phyloP scores from a whole-genome alignment of 1,140 invertebrate species.

The Oscheius sp. region DNA sequence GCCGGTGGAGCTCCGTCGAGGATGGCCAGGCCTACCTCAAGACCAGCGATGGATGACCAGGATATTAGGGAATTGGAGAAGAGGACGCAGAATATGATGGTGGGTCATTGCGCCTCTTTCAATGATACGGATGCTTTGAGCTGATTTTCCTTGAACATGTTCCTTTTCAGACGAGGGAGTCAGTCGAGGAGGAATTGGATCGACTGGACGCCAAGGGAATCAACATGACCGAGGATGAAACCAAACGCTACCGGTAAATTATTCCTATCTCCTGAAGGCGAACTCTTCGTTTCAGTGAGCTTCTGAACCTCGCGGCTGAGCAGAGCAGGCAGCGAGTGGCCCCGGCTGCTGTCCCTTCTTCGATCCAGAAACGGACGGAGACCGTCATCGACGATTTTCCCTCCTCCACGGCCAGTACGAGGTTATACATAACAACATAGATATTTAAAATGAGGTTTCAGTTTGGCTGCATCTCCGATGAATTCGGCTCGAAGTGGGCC shows the following conservation, averaged over 20 bases:
- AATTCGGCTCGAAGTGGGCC: not conserved
- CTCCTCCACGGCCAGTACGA: not conserved
- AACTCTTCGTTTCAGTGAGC: not conserved
- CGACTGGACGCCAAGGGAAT: constrained; percentile 35
- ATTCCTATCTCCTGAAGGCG: not conserved
- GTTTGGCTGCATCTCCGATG: not conserved
- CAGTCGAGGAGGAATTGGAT: constrained; percentile 39
- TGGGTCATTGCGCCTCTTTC: not conserved
- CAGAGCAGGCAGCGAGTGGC: constrained; percentile 19
- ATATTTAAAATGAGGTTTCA: not conserved
- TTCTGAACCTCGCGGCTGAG: constrained; percentile 11
- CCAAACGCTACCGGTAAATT: constrained; percentile 24
- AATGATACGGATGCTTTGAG: not conserved
- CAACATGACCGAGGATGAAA: constrained; percentile 40
- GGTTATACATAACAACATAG: not conserved
- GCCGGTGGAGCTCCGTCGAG: constrained; percentile 4
- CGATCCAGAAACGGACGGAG: constrained; percentile 2
- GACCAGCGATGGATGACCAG: constrained; percentile 5
- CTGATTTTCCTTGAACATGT: not conserved
- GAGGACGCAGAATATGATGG: constrained; percentile 11
- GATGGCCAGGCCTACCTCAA: constrained; percentile 6
- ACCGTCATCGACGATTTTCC: constrained; percentile 25
- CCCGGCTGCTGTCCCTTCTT: not conserved
- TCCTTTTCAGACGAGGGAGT: constrained; percentile 28
- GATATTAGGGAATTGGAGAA: constrained; percentile 26